These are phyloP conservation scores for Cryptus viduatorius DNA, from an alignment of 2,888 invertebrate genomes.

Conservation along the genomic window DNA sequence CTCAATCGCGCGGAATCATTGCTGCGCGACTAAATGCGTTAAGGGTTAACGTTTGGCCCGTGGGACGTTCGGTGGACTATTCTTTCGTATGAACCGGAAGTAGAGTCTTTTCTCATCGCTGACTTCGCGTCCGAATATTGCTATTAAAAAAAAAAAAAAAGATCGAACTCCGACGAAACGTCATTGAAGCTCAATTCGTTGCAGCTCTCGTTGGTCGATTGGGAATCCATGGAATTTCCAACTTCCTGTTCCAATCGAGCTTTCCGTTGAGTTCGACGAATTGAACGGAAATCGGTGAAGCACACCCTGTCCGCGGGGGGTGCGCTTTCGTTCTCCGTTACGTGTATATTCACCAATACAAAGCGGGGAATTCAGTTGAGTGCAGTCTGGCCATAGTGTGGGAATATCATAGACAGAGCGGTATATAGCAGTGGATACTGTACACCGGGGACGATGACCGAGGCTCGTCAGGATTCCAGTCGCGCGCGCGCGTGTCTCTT, in stretches of 20 bases:
- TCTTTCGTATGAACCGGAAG: slow-evolving; percentile 13
- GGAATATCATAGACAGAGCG: slow-evolving; percentile 8
- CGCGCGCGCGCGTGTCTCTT: slow-evolving; percentile 44
- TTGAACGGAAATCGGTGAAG: slow-evolving; percentile 62
- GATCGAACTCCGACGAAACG: not conserved
- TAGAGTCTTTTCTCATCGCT: not conserved
- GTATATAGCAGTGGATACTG: not conserved
- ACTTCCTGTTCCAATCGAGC: slow-evolving; percentile 50
- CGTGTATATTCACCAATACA: slow-evolving; percentile 21
- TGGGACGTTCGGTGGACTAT: not conserved
- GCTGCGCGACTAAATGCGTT: not conserved
- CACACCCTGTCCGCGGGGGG: slow-evolving; percentile 7
- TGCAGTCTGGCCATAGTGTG: slow-evolving; percentile 16
- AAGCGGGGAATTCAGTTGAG: slow-evolving; percentile 21
- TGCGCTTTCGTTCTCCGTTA: slow-evolving; percentile 31
- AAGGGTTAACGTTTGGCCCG: slow-evolving; percentile 12
- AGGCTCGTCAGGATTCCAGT: slow-evolving; percentile 59
- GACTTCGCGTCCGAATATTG: not conserved
- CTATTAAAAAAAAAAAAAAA: slow-evolving; percentile 8
- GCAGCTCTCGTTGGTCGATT: slow-evolving; percentile 17
- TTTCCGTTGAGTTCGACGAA: slow-evolving; percentile 32
- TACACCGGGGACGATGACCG: slow-evolving; percentile 44
- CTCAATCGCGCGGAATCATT: slow-evolving; percentile 51
- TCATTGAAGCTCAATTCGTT: slow-evolving; percentile 13
- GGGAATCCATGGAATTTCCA: slow-evolving; percentile 45